Percentiles rank a stretch among this genome's conserved stretches.
Conservation (phyloP, 1,140 invertebrate genomes). For the Halyomorpha halys region DNA sequence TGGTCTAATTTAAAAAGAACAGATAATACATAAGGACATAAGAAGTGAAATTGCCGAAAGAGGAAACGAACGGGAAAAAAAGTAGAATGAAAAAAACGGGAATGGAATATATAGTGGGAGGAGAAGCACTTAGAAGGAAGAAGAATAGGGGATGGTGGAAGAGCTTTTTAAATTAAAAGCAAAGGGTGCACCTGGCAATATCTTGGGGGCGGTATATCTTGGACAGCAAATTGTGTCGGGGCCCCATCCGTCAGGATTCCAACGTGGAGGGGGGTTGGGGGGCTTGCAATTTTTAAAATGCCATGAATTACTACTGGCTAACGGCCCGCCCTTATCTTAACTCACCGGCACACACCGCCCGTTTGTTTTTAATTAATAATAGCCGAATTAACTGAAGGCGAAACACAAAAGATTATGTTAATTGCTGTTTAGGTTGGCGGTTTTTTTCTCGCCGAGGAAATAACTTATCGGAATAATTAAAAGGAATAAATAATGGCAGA, state of each 20-base stretch:
- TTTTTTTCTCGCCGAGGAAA: background rate
- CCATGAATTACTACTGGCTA: conserved; percentile 15
- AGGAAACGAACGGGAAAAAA: background rate
- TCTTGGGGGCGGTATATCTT: conserved; percentile 16
- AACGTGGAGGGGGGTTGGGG: background rate
- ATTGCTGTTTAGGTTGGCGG: conserved; percentile 15
- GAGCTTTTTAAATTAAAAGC: conserved; percentile 17
- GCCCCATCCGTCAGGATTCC: conserved; percentile 19
- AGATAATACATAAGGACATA: no score
- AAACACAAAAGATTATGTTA: conserved; percentile 3
- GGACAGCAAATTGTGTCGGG: conserved; percentile 11
- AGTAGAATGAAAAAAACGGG: background rate
- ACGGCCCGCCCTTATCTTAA: no score
- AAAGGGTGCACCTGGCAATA: conserved; percentile 16
- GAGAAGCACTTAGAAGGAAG: background rate
- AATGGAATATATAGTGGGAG: background rate
- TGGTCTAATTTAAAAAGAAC: no score
- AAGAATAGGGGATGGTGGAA: background rate
- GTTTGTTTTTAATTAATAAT: background rate
- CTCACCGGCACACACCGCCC: background rate
- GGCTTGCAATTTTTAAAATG: conserved; percentile 20
- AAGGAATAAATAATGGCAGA: background rate
- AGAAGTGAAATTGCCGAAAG: background rate
- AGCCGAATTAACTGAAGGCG: background rate
- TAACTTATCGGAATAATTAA: conserved; percentile 9